Percentiles rank a stretch among this genome's conserved stretches.
phyloP scores from a whole-genome alignment of 2,888 invertebrate species.

The Halictus ligatus region DNA sequence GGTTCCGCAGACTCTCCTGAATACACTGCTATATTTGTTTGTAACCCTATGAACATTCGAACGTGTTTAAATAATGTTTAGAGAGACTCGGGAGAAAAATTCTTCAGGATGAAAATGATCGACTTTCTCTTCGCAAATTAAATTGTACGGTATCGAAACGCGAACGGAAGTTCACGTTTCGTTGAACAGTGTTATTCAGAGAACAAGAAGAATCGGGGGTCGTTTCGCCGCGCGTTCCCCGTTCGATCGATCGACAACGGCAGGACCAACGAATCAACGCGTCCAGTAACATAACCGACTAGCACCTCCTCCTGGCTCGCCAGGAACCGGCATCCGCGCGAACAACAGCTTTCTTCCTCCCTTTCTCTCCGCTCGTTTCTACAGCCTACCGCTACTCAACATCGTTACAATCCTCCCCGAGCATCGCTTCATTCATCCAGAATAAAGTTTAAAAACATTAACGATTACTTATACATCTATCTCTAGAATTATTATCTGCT shows the following conservation, averaged over 20 bases:
- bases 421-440: constrained; percentile 57
- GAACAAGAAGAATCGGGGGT: constrained; percentile 34
- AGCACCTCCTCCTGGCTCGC: not conserved
- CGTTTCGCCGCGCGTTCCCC: constrained; percentile 37
- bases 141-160: not conserved
- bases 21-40: not conserved
- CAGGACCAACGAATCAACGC: constrained; percentile 9
- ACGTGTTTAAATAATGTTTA: not conserved
- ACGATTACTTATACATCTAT: constrained; percentile 77
- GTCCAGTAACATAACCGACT: constrained; percentile 6
- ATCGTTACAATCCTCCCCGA: constrained; percentile 42
- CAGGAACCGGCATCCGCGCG: constrained; percentile 5
- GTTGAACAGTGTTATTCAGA: constrained; percentile 2
- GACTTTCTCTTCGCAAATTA: not conserved
- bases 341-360: not conserved
- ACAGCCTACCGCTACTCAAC: not conserved
- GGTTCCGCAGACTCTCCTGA: not conserved
- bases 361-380: not conserved
- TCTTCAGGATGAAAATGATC: not conserved
- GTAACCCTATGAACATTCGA: not conserved
- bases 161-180: not conserved
- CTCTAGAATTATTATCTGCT: constrained; percentile 70
- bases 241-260: constrained; percentile 14
- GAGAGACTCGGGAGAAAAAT: not conserved
- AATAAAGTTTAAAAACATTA: constrained; percentile 82